Evolutionary conservation across 2,888 invertebrate genomes (phyloP), one percentile per base, ranked within the genome.

Genomic region (Drosophila lacicola): DNA sequence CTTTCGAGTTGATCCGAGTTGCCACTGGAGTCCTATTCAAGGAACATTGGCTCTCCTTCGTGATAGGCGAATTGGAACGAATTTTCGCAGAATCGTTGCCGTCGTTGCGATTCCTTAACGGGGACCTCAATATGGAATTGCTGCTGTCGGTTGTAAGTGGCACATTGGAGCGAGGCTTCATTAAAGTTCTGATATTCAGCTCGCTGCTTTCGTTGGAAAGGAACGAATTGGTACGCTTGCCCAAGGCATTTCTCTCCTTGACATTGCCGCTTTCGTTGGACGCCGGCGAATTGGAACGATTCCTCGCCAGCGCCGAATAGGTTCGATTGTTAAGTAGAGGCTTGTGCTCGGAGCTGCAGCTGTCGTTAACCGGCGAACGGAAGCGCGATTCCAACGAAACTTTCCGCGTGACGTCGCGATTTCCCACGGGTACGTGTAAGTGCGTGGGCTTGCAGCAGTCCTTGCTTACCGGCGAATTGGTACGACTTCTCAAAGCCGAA

Each of bases 1-100:
- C 2, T 2, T 21, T n/a, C 3, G 49, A 50, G 2, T 5, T 9
- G 1, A 0, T 1, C 1, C 2, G 0, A 0, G n/a, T 10, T 21
- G 13, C 4, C 0, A 21, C 10, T 5, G 10, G 5, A n/a, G 10
- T 5, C 0, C 0, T 36, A 3, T 0, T 14, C 2, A 2, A 0
- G 2, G 50, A 51, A 6, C 21, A 14, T 2, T 6, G 3, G 14
- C 50, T 51, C 0, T 51, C 50, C 11, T 9, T 25, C 2, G 10
- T 0, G 2, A 11, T 5, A 21, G 21, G 2, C n/a, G 50, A n/a
- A 8, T 3, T n/a, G 21, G 21, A 17, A 3, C 13, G 19, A 17
- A 8, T 8, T 1, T 13, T 9, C 0, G 21, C 5, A 1, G 9
- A 0, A n/a, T 29, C 29, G 2, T 29, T 5, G n/a, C 36, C 11